Percentiles rank a stretch among this genome's conserved stretches.
Evolutionary conservation across 2,888 invertebrate species (phyloP).

Genomic region (Cyrtodaria siliqua): DNA sequence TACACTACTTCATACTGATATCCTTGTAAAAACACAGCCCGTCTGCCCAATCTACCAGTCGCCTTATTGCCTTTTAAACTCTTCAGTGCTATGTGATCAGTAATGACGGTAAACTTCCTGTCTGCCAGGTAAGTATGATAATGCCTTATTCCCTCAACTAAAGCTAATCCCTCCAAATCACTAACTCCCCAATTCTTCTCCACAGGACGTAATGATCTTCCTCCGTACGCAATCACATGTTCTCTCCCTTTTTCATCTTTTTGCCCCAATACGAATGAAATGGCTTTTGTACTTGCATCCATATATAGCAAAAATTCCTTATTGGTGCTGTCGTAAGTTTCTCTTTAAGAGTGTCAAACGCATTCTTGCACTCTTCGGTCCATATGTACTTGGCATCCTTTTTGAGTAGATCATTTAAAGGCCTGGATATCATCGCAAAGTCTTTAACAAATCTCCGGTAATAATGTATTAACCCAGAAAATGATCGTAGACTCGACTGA

Average conservation of each 20-base stretch:
- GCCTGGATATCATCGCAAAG: slow-evolving; percentile 40
- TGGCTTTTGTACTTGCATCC: slow-evolving; percentile 33
- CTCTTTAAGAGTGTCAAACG: slow-evolving; percentile 26
- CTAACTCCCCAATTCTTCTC: slow-evolving; percentile 54
- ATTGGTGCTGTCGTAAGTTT: slow-evolving; percentile 14
- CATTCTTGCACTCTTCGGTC: slow-evolving; percentile 23
- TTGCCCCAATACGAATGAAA: slow-evolving; percentile 42
- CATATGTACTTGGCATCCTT: slow-evolving; percentile 39
- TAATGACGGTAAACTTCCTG: slow-evolving; percentile 53
- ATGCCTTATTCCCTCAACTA: slow-evolving; percentile 55
- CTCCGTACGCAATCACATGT: slow-evolving; percentile 58
- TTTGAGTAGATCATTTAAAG: slow-evolving; percentile 48
- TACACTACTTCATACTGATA: slow-evolving; percentile 40
- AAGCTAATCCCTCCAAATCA: slow-evolving; percentile 58
- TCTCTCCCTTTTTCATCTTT: slow-evolving; percentile 27
- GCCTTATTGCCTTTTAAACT: slow-evolving; percentile 53
- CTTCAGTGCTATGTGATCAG: slow-evolving; percentile 60
- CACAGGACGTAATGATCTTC: slow-evolving; percentile 40
- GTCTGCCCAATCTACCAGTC: slow-evolving; percentile 49
- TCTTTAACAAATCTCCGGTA: slow-evolving; percentile 48
- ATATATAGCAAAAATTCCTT: slow-evolving; percentile 26
- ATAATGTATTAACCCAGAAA: slow-evolving; percentile 48
- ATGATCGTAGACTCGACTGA: slow-evolving; percentile 38
- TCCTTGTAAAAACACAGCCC: slow-evolving; percentile 54
- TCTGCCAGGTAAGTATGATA: slow-evolving; percentile 59